Percentiles rank a stretch among this genome's conserved stretches.
Evolutionary conservation across 2,888 invertebrate genomes (phyloP).

Genomic region (Heliconius ismenius): DNA sequence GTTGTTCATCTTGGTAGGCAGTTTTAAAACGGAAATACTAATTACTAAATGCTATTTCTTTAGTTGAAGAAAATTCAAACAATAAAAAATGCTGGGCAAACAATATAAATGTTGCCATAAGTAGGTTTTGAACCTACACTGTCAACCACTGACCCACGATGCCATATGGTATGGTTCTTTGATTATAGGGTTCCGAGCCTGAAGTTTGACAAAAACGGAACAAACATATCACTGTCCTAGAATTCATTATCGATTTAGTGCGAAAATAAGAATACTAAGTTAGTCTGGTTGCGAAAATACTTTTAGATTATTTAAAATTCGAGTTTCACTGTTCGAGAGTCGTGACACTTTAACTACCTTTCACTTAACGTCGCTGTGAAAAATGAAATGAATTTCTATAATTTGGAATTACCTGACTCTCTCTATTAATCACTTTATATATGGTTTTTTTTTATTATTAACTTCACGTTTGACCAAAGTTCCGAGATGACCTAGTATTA

Average conservation of each 20-base stretch:
- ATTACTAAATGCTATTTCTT: no score
- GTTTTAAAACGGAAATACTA: no score
- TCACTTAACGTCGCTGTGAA: slow-evolving; percentile 6
- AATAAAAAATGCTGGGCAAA: no score
- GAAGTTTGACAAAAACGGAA: background rate
- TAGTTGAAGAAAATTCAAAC: no score
- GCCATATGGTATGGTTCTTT: no score
- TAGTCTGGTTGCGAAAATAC: background rate
- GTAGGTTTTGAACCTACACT: no score
- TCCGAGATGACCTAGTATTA: no score
- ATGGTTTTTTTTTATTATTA: background rate
- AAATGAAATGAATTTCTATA: background rate
- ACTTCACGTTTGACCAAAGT: no score
- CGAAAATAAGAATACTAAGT: background rate
- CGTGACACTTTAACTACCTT: slow-evolving; percentile 16
- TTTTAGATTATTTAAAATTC: slow-evolving; percentile 10
- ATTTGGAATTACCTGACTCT: background rate
- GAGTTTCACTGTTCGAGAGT: background rate
- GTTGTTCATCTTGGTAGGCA: no score
- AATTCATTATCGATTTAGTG: slow-evolving; percentile 7
- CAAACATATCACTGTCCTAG: background rate
- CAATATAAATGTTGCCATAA: no score
- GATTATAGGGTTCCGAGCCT: no score
- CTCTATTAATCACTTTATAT: background rate
- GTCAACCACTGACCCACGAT: no score